Conservation (phyloP, 2,888 invertebrate species). For the Sepioteuthis lessoniana region DNA sequence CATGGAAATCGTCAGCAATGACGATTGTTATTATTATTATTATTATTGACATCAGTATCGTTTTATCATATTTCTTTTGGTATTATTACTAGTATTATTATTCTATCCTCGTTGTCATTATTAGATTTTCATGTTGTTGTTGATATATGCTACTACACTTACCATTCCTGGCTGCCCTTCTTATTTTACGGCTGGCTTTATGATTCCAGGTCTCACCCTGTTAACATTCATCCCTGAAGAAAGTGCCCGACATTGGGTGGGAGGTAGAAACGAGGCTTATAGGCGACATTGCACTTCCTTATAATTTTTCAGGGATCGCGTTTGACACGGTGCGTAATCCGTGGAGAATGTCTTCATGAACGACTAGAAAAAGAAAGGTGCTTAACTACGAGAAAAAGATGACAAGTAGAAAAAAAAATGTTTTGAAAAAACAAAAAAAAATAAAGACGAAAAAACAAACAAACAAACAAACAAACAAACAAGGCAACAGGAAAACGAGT, state of each 20-base stretch:
- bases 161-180: neutral
- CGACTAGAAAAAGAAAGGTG: neutral
- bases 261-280: neutral
- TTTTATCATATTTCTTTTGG: neutral
- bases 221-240: neutral
- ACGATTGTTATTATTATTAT: neutral
- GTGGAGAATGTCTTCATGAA: neutral
- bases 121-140: neutral
- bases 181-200: neutral
- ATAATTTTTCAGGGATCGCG: constrained; percentile 33
- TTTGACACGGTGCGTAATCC: neutral
- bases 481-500: neutral
- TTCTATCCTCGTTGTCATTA: neutral
- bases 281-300: neutral
- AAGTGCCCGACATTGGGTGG: neutral
- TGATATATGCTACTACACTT: neutral
- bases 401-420: neutral
- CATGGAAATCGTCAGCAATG: neutral
- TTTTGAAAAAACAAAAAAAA: neutral
- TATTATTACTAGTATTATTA: neutral
- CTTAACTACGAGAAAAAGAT: neutral
- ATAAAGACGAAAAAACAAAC: too few relatives aligned
- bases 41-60: neutral
- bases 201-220: neutral
- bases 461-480: neutral